Evolutionary conservation across 2,888 invertebrate genomes (phyloP).

Genomic region (Hirtodrosophila alboralis): DNA sequence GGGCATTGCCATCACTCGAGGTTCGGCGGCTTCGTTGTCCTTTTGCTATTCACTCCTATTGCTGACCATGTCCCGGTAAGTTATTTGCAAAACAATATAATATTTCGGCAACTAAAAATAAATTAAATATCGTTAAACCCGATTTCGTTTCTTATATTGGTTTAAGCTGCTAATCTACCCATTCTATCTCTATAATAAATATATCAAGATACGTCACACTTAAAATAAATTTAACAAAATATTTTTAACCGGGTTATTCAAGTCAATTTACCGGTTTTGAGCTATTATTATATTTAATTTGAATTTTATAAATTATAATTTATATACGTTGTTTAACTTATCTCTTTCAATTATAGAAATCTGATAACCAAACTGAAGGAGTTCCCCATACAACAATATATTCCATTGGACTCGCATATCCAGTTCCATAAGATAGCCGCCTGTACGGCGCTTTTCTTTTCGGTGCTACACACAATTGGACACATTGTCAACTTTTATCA

Average conservation of each 20-base stretch:
- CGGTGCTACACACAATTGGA: slow-evolving; percentile 95
- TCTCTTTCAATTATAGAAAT: slow-evolving; percentile 85
- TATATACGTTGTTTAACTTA: background rate
- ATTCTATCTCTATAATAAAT: too few relatives aligned
- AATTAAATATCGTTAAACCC: too few relatives aligned
- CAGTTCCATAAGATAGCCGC: slow-evolving; percentile 99
- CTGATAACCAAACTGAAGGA: slow-evolving; percentile 96
- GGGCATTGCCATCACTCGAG: slow-evolving; percentile 97
- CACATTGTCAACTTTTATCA: slow-evolving; percentile 99
- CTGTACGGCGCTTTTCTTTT: slow-evolving; percentile 96
- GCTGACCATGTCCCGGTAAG: slow-evolving; percentile 92
- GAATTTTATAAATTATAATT: too few relatives aligned
- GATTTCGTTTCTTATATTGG: too few relatives aligned
- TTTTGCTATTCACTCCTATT: slow-evolving; percentile 96
- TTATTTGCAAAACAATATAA: too few relatives aligned
- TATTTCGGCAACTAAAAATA: too few relatives aligned
- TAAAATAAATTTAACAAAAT: too few relatives aligned
- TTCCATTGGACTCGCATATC: slow-evolving; percentile 96
- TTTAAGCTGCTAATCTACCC: too few relatives aligned
- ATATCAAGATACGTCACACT: too few relatives aligned
- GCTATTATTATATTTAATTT: too few relatives aligned
- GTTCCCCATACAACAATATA: slow-evolving; percentile 96
- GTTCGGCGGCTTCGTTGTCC: slow-evolving; percentile 96
- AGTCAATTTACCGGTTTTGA: too few relatives aligned
- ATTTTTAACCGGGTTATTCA: too few relatives aligned